phyloP scores from a whole-genome alignment of 2,888 invertebrate genomes.

The Pinctada fucata region DNA sequence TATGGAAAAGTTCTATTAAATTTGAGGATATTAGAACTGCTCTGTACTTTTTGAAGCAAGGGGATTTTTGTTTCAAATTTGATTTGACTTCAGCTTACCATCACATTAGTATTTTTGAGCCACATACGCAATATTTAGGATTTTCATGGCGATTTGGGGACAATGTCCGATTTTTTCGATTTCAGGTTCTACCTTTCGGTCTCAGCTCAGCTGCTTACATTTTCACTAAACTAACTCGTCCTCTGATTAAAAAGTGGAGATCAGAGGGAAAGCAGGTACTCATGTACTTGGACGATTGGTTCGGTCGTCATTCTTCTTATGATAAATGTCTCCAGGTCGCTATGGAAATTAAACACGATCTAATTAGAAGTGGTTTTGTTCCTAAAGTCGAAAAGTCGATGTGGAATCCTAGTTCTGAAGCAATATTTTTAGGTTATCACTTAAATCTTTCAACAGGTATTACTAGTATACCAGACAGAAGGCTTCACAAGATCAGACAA shows the following conservation, averaged over 20 bases:
- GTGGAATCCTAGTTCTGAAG: constrained; percentile 21
- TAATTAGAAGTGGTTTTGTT: constrained; percentile 32
- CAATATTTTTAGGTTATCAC: constrained; percentile 31
- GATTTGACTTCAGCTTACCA: constrained; percentile 36
- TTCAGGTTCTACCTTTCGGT: constrained; percentile 40
- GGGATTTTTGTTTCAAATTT: constrained; percentile 20
- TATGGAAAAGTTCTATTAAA: constrained; percentile 34
- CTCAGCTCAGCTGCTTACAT: constrained; percentile 26
- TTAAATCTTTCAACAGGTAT: constrained; percentile 20
- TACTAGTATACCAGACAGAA: constrained; percentile 27
- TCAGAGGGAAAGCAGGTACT: constrained; percentile 33
- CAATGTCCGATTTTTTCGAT: constrained; percentile 16
- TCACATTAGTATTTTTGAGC: constrained; percentile 21
- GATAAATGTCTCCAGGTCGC: background rate
- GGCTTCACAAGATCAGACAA: constrained; percentile 17
- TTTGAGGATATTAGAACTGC: constrained; percentile 37
- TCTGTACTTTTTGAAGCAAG: background rate
- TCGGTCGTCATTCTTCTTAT: constrained; percentile 20
- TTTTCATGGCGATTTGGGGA: constrained; percentile 19
- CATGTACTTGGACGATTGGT: constrained; percentile 45
- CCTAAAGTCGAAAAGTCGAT: constrained; percentile 32
- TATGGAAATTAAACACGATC: constrained; percentile 33
- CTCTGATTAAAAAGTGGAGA: constrained; percentile 36
- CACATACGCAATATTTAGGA: constrained; percentile 10
- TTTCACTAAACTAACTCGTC: constrained; percentile 36